Percentiles rank a stretch among this genome's conserved stretches.
These are phyloP conservation scores for Falcunculus frontatus DNA, from an alignment of 2,113 vertebrate genomes.

Conservation along the genomic window DNA sequence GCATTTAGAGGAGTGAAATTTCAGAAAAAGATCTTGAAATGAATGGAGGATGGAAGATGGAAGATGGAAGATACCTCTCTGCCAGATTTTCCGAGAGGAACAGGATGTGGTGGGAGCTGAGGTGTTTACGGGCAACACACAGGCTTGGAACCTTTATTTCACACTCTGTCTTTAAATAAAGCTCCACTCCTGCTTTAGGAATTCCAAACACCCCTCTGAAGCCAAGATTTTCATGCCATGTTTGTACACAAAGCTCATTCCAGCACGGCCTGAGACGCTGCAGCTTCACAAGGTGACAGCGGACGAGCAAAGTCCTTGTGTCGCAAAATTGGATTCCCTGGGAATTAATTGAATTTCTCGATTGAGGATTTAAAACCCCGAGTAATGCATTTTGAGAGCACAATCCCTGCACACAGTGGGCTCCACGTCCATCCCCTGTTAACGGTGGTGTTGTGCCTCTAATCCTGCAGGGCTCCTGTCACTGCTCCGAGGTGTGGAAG, in stretches of 20 bases:
- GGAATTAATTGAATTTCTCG: not conserved
- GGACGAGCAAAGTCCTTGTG: not conserved
- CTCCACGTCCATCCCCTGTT: not conserved
- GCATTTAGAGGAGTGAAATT: not conserved
- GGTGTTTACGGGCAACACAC: not conserved
- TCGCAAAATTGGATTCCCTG: not conserved
- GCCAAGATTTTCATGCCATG: not conserved
- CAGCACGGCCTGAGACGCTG: not conserved
- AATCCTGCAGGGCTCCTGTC: not conserved
- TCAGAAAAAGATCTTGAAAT: not conserved
- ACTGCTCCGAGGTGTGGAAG: not conserved
- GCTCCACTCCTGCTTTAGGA: not conserved
- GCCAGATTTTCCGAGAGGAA: not conserved
- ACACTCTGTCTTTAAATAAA: not conserved
- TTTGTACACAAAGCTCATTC: not conserved
- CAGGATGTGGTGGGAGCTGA: not conserved
- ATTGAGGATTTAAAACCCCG: not conserved
- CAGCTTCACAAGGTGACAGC: not conserved
- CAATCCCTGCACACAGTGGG: not conserved
- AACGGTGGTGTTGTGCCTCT: not conserved
- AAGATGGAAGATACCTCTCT: not conserved
- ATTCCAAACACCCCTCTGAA: not conserved
- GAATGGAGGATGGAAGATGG: not conserved
- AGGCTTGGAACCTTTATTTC: not conserved
- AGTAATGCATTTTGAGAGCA: not conserved